These are phyloP conservation scores for Zoanthus sansibaricus DNA, from an alignment of 92 coral and sea anemone genomes.

Conservation along the genomic window DNA sequence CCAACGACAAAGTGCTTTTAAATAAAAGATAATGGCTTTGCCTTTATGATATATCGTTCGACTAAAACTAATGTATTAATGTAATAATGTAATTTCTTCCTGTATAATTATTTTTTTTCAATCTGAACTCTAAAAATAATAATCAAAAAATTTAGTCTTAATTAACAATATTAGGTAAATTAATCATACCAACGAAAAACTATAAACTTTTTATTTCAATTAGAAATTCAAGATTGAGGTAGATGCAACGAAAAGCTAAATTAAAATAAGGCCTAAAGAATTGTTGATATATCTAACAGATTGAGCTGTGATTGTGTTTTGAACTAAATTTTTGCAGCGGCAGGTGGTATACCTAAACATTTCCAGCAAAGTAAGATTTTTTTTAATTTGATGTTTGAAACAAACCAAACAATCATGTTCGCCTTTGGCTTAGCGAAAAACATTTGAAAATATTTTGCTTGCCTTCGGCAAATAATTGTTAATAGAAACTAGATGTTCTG, in stretches of 20 bases:
- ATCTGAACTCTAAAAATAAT: too few species aligned
- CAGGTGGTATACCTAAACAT: not conserved
- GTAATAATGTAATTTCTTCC: too few species aligned
- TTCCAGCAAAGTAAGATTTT: not conserved
- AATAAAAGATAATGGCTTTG: too few species aligned
- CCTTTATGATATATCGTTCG: too few species aligned
- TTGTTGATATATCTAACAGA: not conserved
- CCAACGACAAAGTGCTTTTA: too few species aligned
- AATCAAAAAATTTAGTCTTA: not conserved
- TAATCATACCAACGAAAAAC: not conserved
- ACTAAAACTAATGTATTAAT: too few species aligned
- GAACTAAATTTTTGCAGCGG: not conserved
- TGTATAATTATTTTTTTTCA: too few species aligned
- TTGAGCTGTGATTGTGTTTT: not conserved
- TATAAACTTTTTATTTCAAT: not conserved
- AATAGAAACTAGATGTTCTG: not conserved
- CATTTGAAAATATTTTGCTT: not conserved
- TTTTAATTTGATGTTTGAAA: not conserved
- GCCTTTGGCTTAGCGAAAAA: not conserved
- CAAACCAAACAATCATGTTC: not conserved
- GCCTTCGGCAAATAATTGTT: not conserved
- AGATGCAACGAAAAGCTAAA: not conserved
- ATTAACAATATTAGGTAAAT: not conserved
- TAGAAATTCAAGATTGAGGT: not conserved
- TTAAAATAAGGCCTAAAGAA: not conserved